Evolutionary conservation across 64 coral and sea anemone species (phyloP).

Genomic region (Dendrophyllia cribrosa): DNA sequence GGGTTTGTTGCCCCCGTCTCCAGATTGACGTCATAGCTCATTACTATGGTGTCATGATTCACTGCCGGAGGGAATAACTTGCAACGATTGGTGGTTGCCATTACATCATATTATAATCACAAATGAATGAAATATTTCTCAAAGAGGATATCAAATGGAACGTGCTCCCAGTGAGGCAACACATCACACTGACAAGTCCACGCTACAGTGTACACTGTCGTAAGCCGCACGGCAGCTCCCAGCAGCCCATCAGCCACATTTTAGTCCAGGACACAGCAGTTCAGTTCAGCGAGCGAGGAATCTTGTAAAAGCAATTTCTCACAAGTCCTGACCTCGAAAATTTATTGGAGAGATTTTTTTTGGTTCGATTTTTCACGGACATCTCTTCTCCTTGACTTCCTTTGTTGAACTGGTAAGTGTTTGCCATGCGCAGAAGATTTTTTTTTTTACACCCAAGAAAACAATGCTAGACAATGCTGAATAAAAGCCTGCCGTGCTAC

Average conservation of each 20-base stretch:
- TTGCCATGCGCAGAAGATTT: conserved; percentile 16
- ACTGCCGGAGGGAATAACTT: not conserved
- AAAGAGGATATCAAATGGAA: conserved; percentile 55
- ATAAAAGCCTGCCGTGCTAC: not conserved
- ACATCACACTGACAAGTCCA: not conserved
- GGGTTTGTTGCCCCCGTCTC: not conserved
- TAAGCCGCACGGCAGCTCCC: not conserved
- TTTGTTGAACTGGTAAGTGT: conserved; percentile 10
- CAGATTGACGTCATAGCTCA: conserved; percentile 15
- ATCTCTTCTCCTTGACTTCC: not conserved
- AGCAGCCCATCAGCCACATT: not conserved
- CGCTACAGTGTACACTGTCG: not conserved
- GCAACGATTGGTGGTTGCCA: conserved; percentile 31
- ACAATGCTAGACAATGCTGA: not conserved
- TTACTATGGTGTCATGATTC: not conserved
- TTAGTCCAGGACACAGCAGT: not conserved
- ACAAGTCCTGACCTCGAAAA: not conserved
- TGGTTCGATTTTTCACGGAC: not conserved
- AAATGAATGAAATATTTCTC: conserved; percentile 35
- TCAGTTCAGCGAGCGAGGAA: not conserved
- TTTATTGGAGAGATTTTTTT: not conserved
- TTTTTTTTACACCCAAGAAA: not conserved
- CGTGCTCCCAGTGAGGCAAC: conserved; percentile 21
- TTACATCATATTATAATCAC: conserved; percentile 40
- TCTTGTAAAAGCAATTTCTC: not conserved